These are phyloP conservation scores for Umimayanthus chanpuru DNA, from an alignment of 92 coral and sea anemone genomes.

Conservation along the genomic window DNA sequence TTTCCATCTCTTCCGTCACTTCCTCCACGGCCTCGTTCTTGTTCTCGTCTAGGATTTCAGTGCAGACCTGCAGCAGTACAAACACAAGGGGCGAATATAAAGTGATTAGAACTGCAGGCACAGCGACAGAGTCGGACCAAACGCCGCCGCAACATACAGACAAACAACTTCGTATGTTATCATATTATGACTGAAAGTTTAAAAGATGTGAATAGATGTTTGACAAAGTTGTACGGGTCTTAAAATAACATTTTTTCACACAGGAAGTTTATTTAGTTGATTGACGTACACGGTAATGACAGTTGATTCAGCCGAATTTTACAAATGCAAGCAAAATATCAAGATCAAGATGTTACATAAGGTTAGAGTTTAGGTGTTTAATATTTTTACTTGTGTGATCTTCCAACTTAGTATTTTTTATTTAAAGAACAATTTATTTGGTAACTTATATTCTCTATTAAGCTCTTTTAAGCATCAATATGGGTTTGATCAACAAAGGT, in stretches of 20 bases:
- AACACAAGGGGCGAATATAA: background rate
- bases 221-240: background rate
- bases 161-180: background rate
- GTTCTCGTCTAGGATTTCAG: constrained; percentile 42
- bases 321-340: background rate
- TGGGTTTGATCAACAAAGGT: no score
- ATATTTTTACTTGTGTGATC: no score
- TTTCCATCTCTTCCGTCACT: constrained; percentile 60
- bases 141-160: background rate
- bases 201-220: background rate
- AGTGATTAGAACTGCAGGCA: background rate
- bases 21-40: constrained; percentile 42
- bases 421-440: no score
- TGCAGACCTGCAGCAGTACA: constrained; percentile 30
- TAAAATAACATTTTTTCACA: constrained; percentile 25
- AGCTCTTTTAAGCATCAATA: no score
- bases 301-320: background rate
- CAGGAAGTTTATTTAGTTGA: constrained; percentile 29
- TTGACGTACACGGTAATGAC: background rate
- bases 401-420: no score
- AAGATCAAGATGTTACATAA: background rate
- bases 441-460: background rate
- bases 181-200: background rate
- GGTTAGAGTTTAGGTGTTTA: background rate
- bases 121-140: background rate